Conservation (phyloP, 2,113 vertebrate genomes). For the Orcinus orca region DNA sequence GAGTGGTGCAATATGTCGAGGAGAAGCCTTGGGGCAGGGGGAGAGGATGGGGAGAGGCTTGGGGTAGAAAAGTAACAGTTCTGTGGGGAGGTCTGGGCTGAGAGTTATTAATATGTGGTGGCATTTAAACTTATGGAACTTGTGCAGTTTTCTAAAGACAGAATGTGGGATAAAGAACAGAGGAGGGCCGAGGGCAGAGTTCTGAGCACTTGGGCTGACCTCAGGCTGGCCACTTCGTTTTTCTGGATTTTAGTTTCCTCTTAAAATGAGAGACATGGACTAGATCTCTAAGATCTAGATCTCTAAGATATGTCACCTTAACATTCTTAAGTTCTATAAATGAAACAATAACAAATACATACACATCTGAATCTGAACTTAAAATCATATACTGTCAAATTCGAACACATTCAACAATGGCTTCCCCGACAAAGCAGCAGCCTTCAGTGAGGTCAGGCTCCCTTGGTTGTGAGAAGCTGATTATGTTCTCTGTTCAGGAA, state of each 20-base stretch:
- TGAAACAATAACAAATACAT: background rate
- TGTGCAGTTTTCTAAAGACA: background rate
- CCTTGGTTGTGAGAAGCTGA: background rate
- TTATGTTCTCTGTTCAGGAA: slow-evolving; percentile 30
- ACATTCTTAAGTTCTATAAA: background rate
- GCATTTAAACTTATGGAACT: background rate
- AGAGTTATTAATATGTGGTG: background rate
- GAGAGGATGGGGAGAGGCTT: background rate
- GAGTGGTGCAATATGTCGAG: background rate
- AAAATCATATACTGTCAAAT: background rate
- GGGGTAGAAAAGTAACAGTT: background rate
- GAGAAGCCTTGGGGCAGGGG: background rate
- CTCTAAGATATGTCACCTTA: background rate
- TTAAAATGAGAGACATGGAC: background rate
- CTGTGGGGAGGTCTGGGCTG: background rate
- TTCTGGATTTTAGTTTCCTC: background rate
- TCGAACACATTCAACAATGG: background rate
- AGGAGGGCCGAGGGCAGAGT: background rate
- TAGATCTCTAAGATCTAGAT: background rate
- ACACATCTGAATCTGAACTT: background rate
- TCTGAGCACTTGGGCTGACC: background rate
- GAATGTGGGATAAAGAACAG: background rate
- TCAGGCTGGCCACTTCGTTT: background rate
- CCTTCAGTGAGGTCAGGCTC: background rate
- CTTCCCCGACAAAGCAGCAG: background rate